phyloP scores from a whole-genome alignment of 2,888 invertebrate species.

The Xestia c-nigrum region DNA sequence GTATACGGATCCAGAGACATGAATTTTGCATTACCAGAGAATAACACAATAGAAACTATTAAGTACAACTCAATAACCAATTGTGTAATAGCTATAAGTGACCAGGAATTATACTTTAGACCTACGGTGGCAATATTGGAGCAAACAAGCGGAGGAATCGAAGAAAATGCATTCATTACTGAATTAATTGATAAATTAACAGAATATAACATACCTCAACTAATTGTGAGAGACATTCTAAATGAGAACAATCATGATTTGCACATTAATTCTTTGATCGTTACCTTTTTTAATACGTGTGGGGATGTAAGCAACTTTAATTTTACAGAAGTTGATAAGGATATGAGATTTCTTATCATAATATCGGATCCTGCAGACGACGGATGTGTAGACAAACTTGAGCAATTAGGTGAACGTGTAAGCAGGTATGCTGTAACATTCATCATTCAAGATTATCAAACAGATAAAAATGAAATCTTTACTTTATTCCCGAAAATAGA shows the following conservation, averaged over 20 bases:
- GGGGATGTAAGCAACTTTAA: conserved; percentile 57
- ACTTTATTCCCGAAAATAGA: conserved; percentile 74
- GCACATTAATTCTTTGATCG: conserved; percentile 46
- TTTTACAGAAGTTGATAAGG: conserved; percentile 51
- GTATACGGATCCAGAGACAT: not conserved
- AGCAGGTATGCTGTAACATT: conserved; percentile 72
- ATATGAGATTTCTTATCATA: conserved; percentile 71
- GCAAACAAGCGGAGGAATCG: conserved; percentile 15
- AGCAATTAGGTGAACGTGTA: conserved; percentile 61
- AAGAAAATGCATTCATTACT: conserved; percentile 54
- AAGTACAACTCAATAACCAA: conserved; percentile 52
- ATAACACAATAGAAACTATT: not conserved
- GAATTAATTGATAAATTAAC: conserved; percentile 60
- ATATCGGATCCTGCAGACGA: conserved; percentile 56
- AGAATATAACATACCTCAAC: conserved; percentile 53
- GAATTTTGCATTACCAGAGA: not conserved
- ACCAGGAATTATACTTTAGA: conserved; percentile 54
- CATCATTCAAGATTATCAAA: conserved; percentile 61
- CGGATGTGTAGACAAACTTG: conserved; percentile 56
- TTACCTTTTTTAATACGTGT: conserved; percentile 68
- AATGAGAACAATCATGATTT: conserved; percentile 42
- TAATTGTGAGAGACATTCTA: conserved; percentile 45
- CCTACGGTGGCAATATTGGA: conserved; percentile 65
- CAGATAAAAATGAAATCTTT: conserved; percentile 60
- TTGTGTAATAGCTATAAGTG: conserved; percentile 65